phyloP scores from a whole-genome alignment of 2,797 vertebrate genomes.

The Borostomias antarcticus region DNA sequence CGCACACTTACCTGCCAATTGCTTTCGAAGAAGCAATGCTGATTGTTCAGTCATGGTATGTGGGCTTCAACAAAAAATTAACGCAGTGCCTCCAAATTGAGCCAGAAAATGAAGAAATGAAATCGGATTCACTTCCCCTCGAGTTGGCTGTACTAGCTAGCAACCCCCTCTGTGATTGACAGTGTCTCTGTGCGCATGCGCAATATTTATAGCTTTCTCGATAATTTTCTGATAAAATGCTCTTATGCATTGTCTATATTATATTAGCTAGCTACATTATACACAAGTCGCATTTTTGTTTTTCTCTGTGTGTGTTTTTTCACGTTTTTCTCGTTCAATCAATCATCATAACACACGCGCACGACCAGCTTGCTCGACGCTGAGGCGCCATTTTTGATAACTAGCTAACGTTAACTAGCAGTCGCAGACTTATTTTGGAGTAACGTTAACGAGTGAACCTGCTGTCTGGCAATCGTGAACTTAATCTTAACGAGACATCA shows the following conservation, averaged over 20 bases:
- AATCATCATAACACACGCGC: too few relatives aligned
- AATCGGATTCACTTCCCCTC: constrained; percentile 24
- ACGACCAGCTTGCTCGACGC: neutral
- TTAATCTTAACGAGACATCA: constrained; percentile 20
- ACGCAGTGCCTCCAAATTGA: constrained; percentile 51
- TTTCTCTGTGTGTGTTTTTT: too few relatives aligned
- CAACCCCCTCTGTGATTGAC: too few relatives aligned
- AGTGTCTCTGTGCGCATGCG: too few relatives aligned
- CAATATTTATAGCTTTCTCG: too few relatives aligned
- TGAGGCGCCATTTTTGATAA: constrained; percentile 69
- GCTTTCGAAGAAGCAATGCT: constrained; percentile 81
- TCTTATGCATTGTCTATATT: too few relatives aligned
- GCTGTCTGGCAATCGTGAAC: constrained; percentile 35
- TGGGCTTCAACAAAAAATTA: constrained; percentile 46
- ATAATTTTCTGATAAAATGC: too few relatives aligned
- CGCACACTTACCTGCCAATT: constrained; percentile 74
- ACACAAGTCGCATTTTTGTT: too few relatives aligned
- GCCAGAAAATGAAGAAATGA: constrained; percentile 41
- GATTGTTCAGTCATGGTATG: constrained; percentile 83
- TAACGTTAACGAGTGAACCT: constrained; percentile 45
- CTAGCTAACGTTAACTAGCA: neutral
- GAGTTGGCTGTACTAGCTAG: constrained; percentile 26
- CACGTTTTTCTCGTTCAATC: too few relatives aligned
- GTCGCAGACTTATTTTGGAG: neutral
- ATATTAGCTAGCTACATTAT: too few relatives aligned